Base-by-base conservation (phyloP, 2,113 vertebrate species). In the Marcusenius ussheri region DNA sequence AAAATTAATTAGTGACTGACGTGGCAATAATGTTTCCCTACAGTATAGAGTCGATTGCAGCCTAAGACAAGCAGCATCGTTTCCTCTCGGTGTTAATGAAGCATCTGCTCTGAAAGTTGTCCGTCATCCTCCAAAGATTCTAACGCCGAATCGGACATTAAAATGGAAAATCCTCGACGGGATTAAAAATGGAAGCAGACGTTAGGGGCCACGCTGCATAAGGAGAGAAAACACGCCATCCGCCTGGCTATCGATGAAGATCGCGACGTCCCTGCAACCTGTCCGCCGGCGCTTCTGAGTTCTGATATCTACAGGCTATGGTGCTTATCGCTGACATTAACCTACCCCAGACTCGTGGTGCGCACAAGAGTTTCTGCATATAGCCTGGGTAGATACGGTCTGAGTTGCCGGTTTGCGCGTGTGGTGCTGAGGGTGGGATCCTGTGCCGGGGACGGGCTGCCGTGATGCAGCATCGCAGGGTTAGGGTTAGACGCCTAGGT, bases 271-370 rank as follows among this genome's bases (percentile, higher is more conserved):
- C 17, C 47, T 19, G 58, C 17, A 50, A 19, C 66, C 70, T 77
- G 70, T 56, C 46, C 15, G 39, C 51, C 39, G 39, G 74, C 53
- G 77, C 87, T 84, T 49, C 49, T 11, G n/a, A 7, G 35, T 13
- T 5, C 90, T 39, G 90, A 90, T 84, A 90, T 35, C 87, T 21
- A 89, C 50, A 47, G 74, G 51, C 51, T 89, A 53, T 62, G 77
- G 87, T 31, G 39, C 83, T 89, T 49, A 50, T 90, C 90, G 84
- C 17, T 42, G 49, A 24, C 35, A 83, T 83, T 74, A 51, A 31
- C 90, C 86, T 47, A 42, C 27, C 5, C n/a, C 47, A 13, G 66
- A 53, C 87, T 9, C 13, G 21, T 39, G 15, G 15, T 56, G 49
- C n/a, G 9, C 86, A 49, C 7, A 31, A 42, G 9, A 53, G 15